Conservation (phyloP, 2,797 vertebrate genomes). For the Cephalopachus bancanus region DNA sequence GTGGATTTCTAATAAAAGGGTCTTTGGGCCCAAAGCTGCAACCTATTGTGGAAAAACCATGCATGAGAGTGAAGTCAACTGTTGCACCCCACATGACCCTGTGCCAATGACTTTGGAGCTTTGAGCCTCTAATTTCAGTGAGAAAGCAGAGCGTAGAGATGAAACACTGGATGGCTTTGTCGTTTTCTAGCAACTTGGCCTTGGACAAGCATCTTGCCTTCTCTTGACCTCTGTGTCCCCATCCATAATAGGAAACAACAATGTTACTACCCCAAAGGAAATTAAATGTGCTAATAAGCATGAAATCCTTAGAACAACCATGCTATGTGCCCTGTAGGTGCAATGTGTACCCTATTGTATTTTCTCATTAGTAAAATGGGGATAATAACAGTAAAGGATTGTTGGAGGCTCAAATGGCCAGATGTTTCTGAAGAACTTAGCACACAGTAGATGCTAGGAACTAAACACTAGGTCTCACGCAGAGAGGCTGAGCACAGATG, state of each 20-base stretch:
- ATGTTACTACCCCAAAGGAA: background rate
- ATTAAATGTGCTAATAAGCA: background rate
- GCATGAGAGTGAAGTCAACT: background rate
- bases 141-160: fast-evolving
- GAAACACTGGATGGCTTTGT: fast-evolving
- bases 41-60: background rate
- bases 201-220: background rate
- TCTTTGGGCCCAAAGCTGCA: background rate
- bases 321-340: fast-evolving
- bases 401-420: background rate
- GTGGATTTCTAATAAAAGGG: background rate
- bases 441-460: background rate
- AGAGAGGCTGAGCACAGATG: background rate
- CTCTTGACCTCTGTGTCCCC: background rate
- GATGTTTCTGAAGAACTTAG: background rate
- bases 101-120: background rate
- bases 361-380: background rate
- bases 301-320: background rate
- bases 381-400: background rate
- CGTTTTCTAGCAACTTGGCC: background rate
- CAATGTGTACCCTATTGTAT: fast-evolving
- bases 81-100: background rate
- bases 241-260: background rate
- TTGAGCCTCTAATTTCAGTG: background rate
- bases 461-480: fast-evolving